Base-by-base conservation (phyloP, 1,140 invertebrate species). In the Pteromalus puparum region DNA sequence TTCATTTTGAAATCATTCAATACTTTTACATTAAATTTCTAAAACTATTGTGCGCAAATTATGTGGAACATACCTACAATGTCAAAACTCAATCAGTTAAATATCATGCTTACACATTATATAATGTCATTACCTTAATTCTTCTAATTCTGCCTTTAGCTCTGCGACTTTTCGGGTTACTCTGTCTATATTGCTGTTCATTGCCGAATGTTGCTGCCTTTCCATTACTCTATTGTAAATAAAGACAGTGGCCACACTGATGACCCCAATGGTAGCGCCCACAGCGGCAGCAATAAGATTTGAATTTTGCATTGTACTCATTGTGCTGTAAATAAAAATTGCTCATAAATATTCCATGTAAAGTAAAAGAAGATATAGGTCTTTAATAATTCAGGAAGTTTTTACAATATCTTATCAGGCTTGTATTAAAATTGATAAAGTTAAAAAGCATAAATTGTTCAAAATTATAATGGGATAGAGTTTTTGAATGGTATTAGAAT, bases 171-270 rank as follows among this genome's bases (percentile, higher is more conserved):
- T 89, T 83, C 87, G 88, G 83, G 91, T 90, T 0, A 92, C 88
- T 83, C 79, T 87, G 18, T 92, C 88, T 13, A 92, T 83, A 65
- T 91, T 90, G 48, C 82, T 84, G 90, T 93, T 91, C 86, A 94
- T 91, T 86, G 93, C 92, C 26, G 92, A 91, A 86, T 94, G 92
- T 78, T 94, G 88, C 87, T 94, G 93, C 85, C 95, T 93, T 72
- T 94, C 94, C 79, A 94, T 92, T n/a, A 95, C 91, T 88, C 94
- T 95, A 83, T 95, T 94, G 82, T 95, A 94, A 73, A 96, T 93
- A 86, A 95, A 94, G 77, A 95, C 92, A 65, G 94, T 93, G 82
- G 95, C 95, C 24, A 94, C 95, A 76, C 95, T 94, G 61, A 96
- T 92, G 2, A 96, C 90, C 28, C 95, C 95, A 28, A 96, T 93